Base-by-base conservation (phyloP, 1,140 invertebrate species). In the Drosophila takahashii region DNA sequence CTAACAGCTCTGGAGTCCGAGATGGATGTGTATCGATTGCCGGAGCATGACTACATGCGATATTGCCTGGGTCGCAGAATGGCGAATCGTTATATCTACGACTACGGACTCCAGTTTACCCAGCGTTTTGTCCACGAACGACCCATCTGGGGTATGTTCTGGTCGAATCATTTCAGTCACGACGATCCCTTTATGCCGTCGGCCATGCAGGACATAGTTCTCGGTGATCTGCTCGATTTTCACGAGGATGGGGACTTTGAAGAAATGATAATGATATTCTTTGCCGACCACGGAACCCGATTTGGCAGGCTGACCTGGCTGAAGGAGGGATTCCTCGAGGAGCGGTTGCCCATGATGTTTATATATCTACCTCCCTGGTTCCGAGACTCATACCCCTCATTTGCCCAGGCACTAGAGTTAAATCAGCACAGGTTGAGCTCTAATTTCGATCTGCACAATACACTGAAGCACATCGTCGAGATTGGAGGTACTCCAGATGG, bases 221-320 rank as follows among this genome's bases (percentile, higher is more conserved):
- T 93, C 10, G 66, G 84, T 0, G 95, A 95, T 74, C 92, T 97
- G 13, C 85, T 93, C 42, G 90, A 93, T 10, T 80, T 96, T 13
- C 92, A 95, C 15, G 72, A 91, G 0, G 92, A 92, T 2, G 94
- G 94, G 0, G 92, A 94, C 4, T 89, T 96, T 39, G 94, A 96
- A 42, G 94, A 95, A 44, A 95, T 95, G 0, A 93, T 96, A 65
- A 89, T 99, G 0, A 93, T 99, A 29, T 94, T 98, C 16, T 93
- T 98, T 76, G 97, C 97, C 73, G 98, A 99, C 92, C 98, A 99
- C 92, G 98, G 98, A 0, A 95, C 97, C 78, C 91, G 98, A 32
- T 98, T 95, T 93, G 98, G 98, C 5, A 92, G 92, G 9, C 94
- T 97, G 15, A 89, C 96, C 13, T 90, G 94, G 51, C 58, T 91